Percentiles rank a stretch among this genome's conserved stretches.
phyloP scores from a whole-genome alignment of 2,888 invertebrate genomes.

The Hypselothyrea guttata region DNA sequence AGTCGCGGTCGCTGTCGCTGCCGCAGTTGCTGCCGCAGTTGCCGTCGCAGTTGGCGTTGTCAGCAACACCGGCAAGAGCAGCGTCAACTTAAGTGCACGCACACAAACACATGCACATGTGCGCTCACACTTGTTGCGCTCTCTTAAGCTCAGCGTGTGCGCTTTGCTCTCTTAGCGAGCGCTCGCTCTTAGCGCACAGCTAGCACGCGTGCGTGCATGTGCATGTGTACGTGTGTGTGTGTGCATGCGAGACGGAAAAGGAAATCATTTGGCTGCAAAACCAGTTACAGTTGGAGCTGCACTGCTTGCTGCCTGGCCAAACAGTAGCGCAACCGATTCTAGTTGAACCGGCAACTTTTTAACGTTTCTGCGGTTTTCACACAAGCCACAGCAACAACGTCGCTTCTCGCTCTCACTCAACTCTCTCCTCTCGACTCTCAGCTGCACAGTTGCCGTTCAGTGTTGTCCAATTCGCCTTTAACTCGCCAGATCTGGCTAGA shows the following conservation, averaged over 20 bases:
- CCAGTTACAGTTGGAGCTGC: conserved; percentile 50
- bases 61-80: conserved; percentile 34
- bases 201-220: background rate
- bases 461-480: too few species aligned
- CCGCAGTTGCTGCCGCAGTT: conserved; percentile 6
- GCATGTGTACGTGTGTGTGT: conserved; percentile 4
- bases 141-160: conserved; percentile 34
- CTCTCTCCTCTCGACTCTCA: too few species aligned
- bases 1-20: conserved; percentile 25
- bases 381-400: conserved; percentile 45
- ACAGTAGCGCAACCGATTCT: conserved; percentile 60
- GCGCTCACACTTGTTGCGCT: conserved; percentile 29
- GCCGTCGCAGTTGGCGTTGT: background rate
- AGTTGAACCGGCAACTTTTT: conserved; percentile 38
- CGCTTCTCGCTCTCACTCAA: conserved; percentile 58
- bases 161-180: conserved; percentile 11
- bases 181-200: background rate
- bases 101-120: conserved; percentile 3
- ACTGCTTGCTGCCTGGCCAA: conserved; percentile 28
- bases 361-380: conserved; percentile 46
- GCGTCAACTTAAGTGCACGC: conserved; percentile 40
- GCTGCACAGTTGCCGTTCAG: conserved; percentile 23
- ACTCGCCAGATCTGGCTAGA: too few species aligned
- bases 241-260: conserved; percentile 60
- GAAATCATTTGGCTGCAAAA: conserved; percentile 57